Percentiles rank a stretch among this genome's conserved stretches.
Conservation (phyloP, 2,888 invertebrate genomes). For the Microdon myrmicae region DNA sequence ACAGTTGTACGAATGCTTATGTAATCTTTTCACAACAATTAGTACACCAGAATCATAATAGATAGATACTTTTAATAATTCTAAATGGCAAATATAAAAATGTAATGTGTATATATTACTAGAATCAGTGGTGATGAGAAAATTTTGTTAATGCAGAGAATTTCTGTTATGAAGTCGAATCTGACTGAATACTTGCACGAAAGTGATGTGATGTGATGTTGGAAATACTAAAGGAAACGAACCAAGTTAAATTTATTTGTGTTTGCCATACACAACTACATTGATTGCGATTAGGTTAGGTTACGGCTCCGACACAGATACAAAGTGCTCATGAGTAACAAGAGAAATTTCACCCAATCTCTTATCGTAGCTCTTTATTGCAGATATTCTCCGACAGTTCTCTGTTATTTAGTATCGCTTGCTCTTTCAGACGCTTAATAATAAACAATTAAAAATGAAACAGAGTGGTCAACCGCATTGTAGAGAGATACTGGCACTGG, state of each 20-base stretch:
- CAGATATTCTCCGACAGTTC: too few species aligned
- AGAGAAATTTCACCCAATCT: constrained; percentile 24
- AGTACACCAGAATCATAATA: constrained; percentile 9
- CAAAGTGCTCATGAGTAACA: constrained; percentile 26
- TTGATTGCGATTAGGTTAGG: constrained; percentile 42
- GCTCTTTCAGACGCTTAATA: constrained; percentile 23
- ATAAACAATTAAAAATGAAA: constrained; percentile 31
- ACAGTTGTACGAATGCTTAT: too few species aligned
- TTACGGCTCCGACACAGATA: too few species aligned
- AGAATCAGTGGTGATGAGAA: constrained; percentile 49
- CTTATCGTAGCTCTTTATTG: constrained; percentile 9
- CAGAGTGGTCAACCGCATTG: constrained; percentile 25
- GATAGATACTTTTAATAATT: constrained; percentile 14
- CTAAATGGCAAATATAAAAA: constrained; percentile 38
- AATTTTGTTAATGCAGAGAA: constrained; percentile 47
- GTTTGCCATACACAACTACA: constrained; percentile 38
- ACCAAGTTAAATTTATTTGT: constrained; percentile 33
- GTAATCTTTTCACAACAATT: too few species aligned
- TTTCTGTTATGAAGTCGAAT: constrained; percentile 49
- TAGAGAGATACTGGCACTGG: constrained; percentile 6
- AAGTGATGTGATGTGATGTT: constrained; percentile 48
- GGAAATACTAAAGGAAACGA: constrained; percentile 46
- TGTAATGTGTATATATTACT: constrained; percentile 48
- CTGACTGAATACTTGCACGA: constrained; percentile 47
- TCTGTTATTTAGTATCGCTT: constrained; percentile 2